Conservation (phyloP, 2,888 invertebrate species). For the Tubulanus polymorphus region DNA sequence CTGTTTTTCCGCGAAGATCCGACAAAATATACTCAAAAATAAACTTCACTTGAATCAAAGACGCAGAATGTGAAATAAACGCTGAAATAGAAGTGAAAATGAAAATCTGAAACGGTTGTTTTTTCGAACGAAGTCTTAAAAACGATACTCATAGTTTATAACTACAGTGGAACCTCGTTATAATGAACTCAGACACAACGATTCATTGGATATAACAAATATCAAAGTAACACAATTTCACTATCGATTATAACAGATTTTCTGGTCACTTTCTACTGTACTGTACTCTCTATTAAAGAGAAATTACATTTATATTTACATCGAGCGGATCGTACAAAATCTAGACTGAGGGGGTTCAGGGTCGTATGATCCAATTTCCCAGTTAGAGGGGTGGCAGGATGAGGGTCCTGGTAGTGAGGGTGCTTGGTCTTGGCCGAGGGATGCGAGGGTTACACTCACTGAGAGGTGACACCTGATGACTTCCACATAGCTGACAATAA, state of each 20-base stretch:
- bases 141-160: not conserved
- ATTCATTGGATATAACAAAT: not conserved
- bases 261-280: too few species aligned
- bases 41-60: constrained; percentile 60
- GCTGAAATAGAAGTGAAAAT: constrained; percentile 48
- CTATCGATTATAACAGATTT: too few species aligned
- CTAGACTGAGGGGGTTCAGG: not conserved
- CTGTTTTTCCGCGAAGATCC: constrained; percentile 59
- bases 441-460: constrained; percentile 46
- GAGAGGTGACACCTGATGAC: constrained; percentile 55
- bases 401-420: not conserved
- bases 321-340: too few species aligned
- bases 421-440: not conserved
- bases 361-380: not conserved
- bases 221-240: too few species aligned
- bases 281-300: too few species aligned
- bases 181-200: not conserved
- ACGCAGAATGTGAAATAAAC: constrained; percentile 67
- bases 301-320: too few species aligned
- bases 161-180: not conserved
- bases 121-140: not conserved
- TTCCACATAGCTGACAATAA: constrained; percentile 60
- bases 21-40: constrained; percentile 65
- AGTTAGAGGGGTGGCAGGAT: not conserved
- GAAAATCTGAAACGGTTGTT: not conserved